Conservation (phyloP, 2,888 invertebrate species). For the Drosophila aldrichi region DNA sequence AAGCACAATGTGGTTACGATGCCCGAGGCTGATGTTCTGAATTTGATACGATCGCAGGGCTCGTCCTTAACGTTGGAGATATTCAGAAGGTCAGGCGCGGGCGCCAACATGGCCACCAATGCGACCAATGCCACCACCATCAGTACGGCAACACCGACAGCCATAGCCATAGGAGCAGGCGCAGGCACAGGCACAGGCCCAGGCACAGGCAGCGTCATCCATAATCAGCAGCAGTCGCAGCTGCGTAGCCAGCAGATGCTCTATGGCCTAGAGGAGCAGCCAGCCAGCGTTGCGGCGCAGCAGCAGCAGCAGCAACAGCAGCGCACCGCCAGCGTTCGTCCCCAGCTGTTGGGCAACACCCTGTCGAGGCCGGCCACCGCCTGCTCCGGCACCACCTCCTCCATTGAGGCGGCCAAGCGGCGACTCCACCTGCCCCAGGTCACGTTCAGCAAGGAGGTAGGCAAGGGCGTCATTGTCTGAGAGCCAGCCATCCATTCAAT, state of each 20-base stretch:
- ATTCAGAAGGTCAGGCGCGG: slow-evolving; percentile 86
- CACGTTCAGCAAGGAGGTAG: slow-evolving; percentile 96
- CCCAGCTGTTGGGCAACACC: slow-evolving; percentile 62
- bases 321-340: slow-evolving; percentile 69
- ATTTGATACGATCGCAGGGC: slow-evolving; percentile 89
- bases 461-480: slow-evolving; percentile 93
- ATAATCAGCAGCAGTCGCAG: slow-evolving; percentile 21
- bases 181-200: slow-evolving; percentile 5
- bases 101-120: slow-evolving; percentile 53
- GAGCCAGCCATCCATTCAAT: not conserved
- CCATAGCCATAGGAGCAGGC: slow-evolving; percentile 21
- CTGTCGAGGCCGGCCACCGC: slow-evolving; percentile 88
- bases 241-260: slow-evolving; percentile 14
- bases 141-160: slow-evolving; percentile 15
- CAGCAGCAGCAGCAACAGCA: slow-evolving; percentile 50
- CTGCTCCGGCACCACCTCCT: slow-evolving; percentile 88
- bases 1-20: slow-evolving; percentile 94
- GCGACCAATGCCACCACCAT: slow-evolving; percentile 37
- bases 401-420: slow-evolving; percentile 87
- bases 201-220: slow-evolving; percentile 12
- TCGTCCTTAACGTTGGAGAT: slow-evolving; percentile 90
- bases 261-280: slow-evolving; percentile 31
- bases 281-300: slow-evolving; percentile 37
- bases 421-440: slow-evolving; percentile 92
- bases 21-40: slow-evolving; percentile 90